Base-by-base conservation (phyloP, 2,888 invertebrate genomes). In the Plemyria rubiginata region DNA sequence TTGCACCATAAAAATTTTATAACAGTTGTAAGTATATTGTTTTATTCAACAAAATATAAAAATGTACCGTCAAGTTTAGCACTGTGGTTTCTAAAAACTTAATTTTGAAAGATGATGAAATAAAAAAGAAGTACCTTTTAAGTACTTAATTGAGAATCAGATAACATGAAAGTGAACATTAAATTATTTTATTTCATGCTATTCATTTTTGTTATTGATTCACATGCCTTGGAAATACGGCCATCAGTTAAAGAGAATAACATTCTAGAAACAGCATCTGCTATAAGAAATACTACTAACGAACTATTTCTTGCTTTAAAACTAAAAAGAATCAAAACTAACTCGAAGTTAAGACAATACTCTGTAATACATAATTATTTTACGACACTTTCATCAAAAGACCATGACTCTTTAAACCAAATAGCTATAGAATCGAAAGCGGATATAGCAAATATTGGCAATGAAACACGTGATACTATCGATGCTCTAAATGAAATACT, bases 331-430 rank as follows among this genome's bases (percentile, higher is more conserved):
- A 58, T 66, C 2, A 73, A 74, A 40, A 66, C 72, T 13, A 78
- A 73, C 45, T 65, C 70, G 2, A 80, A 70, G 57, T 66, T 84
- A 13, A 75, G 72, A 58, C 79, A 85, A 43, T 84, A 79, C 63
- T 71, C 79, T 1, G 67, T 69, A 40, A 76, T 86, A 50, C 82
- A 86, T 68, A 81, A 85, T 49, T 82, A 78, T 64, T 84, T 89
- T 49, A 68, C 78, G 4, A 76, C 80, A 28, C 69, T 82, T 36
- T 80, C 82, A n/a, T 66, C 79, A 32, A 75, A 77, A 70, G 80
- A 85, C 65, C 75, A 82, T 58, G 66, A 77, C 8, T 78, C 67
- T 60, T 70, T 86, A 45, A 80, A 79, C 53, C 66, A 79, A 75
- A 78, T 89, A 51, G 69, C 69, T 7, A 75, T 67, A 67, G 62